Conservation (phyloP, 2,113 vertebrate genomes). For the Gracilinanus agilis region DNA sequence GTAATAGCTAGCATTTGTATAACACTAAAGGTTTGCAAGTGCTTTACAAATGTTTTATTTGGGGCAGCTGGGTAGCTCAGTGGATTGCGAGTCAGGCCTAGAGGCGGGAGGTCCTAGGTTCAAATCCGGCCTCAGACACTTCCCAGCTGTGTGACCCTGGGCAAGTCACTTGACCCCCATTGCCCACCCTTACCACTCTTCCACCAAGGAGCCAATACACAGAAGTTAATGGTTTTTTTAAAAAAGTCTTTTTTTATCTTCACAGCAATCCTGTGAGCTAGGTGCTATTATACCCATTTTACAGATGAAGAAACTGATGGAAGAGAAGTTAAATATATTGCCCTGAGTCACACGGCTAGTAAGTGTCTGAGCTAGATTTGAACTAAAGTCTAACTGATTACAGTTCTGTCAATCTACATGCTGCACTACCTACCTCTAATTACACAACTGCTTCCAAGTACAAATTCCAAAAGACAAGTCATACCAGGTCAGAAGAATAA, state of each 20-base stretch:
- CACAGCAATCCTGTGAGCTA: background rate
- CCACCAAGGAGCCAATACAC: too few relatives aligned
- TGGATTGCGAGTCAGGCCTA: too few relatives aligned
- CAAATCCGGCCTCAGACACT: too few relatives aligned
- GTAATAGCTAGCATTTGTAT: background rate
- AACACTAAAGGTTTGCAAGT: background rate
- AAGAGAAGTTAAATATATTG: background rate
- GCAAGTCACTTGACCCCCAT: too few relatives aligned
- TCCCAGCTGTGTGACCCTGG: too few relatives aligned
- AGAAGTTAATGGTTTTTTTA: too few relatives aligned
- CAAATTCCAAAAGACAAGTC: background rate
- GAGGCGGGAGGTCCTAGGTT: too few relatives aligned
- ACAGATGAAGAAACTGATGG: background rate
- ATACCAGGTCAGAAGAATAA: background rate
- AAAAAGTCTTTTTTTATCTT: too few relatives aligned
- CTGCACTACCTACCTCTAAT: background rate
- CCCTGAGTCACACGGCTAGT: background rate
- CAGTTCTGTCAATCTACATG: background rate
- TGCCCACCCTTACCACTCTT: too few relatives aligned
- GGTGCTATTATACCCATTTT: background rate
- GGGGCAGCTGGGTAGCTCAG: too few relatives aligned
- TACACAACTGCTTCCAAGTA: background rate
- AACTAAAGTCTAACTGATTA: background rate
- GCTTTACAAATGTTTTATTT: background rate
- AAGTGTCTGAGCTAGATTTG: background rate